phyloP scores from a whole-genome alignment of 2,113 vertebrate species.

The Passer montanus region DNA sequence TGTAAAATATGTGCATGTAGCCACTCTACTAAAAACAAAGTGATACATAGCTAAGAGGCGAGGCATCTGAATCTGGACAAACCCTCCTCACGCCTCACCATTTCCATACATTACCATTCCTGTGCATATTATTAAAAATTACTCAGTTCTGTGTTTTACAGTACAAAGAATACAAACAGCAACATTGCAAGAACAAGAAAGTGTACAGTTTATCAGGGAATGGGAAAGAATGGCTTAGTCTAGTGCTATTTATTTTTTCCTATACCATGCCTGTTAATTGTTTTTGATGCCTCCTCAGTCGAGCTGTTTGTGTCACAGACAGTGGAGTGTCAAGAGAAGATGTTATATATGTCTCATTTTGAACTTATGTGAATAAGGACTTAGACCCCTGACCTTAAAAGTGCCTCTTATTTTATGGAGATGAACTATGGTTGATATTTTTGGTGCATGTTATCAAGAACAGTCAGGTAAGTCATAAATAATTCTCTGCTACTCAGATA shows the following conservation, averaged over 20 bases:
- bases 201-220: neutral
- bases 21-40: conserved; percentile 62
- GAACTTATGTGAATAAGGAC: conserved; percentile 62
- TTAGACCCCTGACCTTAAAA: conserved; percentile 65
- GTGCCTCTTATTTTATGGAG: conserved; percentile 74
- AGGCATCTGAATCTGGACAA: conserved; percentile 33
- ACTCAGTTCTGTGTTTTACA: conserved; percentile 32
- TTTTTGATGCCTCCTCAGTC: neutral
- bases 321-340: neutral
- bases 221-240: neutral
- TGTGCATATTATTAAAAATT: conserved; percentile 64
- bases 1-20: conserved; percentile 72
- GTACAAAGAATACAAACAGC: conserved; percentile 34
- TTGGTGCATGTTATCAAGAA: conserved; percentile 69
- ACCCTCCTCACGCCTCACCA: conserved; percentile 11
- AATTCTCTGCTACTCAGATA: conserved; percentile 58
- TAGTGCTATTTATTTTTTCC: neutral
- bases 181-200: neutral
- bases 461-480: conserved; percentile 76
- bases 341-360: conserved; percentile 53
- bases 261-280: conserved; percentile 31
- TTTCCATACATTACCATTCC: conserved; percentile 71
- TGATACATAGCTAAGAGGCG: conserved; percentile 59
- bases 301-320: neutral
- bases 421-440: conserved; percentile 74